Percentiles rank a stretch among this genome's conserved stretches.
These are phyloP conservation scores for Sinelater perroti DNA, from an alignment of 2,888 invertebrate genomes.

Conservation along the genomic window DNA sequence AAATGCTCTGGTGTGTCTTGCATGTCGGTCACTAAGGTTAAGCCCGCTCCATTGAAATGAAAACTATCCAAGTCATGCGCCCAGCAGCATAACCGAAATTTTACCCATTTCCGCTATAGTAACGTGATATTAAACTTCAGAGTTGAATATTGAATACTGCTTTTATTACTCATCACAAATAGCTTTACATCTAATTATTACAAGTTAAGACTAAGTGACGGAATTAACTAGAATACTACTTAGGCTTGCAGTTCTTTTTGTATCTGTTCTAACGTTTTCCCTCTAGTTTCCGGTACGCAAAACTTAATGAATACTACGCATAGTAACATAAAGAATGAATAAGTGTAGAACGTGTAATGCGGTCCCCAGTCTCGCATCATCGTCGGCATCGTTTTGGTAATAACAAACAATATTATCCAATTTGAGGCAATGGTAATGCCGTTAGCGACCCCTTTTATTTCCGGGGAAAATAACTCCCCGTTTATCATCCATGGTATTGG, in stretches of 20 bases:
- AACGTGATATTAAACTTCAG: too few relatives aligned
- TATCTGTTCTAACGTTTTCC: slow-evolving; percentile 32
- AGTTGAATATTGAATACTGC: too few relatives aligned
- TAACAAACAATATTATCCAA: slow-evolving; percentile 36
- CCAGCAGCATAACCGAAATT: too few relatives aligned
- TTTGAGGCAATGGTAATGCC: slow-evolving; percentile 38
- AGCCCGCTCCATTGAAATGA: too few relatives aligned
- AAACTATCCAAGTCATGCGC: too few relatives aligned
- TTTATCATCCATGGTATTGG: slow-evolving; percentile 41
- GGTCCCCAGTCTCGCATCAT: slow-evolving; percentile 33
- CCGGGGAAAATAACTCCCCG: slow-evolving; percentile 38
- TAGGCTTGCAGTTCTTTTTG: slow-evolving; percentile 24
- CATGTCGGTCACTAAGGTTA: too few relatives aligned
- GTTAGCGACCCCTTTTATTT: slow-evolving; percentile 39
- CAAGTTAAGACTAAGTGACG: too few relatives aligned
- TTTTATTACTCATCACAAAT: too few relatives aligned
- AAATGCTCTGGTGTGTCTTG: too few relatives aligned
- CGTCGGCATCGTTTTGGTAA: slow-evolving; percentile 37
- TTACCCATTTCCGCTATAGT: too few relatives aligned
- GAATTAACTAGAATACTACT: too few relatives aligned
- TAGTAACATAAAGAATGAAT: slow-evolving; percentile 29
- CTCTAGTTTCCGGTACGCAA: slow-evolving; percentile 38
- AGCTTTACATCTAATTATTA: too few relatives aligned
- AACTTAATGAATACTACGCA: slow-evolving; percentile 35
- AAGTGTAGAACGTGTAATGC: slow-evolving; percentile 39